Base-by-base conservation (phyloP, 2,797 vertebrate genomes). In the Squalus acanthias region DNA sequence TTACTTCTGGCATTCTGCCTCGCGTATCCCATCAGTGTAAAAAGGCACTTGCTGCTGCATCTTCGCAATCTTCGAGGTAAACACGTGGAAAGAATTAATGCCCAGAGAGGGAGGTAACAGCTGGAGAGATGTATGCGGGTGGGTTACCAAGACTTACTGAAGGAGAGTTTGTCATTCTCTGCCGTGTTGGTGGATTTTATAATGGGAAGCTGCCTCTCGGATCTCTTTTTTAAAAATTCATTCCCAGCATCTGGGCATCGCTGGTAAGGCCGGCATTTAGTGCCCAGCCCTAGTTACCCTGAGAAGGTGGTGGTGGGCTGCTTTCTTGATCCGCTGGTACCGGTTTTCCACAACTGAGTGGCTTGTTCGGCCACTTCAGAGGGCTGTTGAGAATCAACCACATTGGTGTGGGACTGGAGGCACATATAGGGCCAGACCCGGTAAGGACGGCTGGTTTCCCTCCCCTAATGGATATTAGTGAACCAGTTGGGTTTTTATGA, bases 1-100 rank as follows among this genome's bases (percentile, higher is more conserved):
- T 82, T 82, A 82, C 79, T 46, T 82, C 79, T 82, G 79, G 76
- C 76, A 50, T 85, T 85, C 79, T 85, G 79, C 79, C 39, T 85
- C 17, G 4, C 39, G 1, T 50, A 50, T 22, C 82, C 82, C 46
- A 50, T 39, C 46, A 22, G 82, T 85, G 79, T 8, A 46, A 82
- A 46, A 46, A 46, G 39, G 39, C 39, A 46, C 15, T 46, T 39
- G 39, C 79, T 39, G 82, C 17, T 50, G 22, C 46, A 50, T 9
- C 9, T 50, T 50, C 17, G 15, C 82, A 50, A 9, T 20, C 82
- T 50, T 50, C 46, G 82, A 50, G 46, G 82, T 50, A 85, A 85
- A 24, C 22, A 50, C 6, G 20, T 85, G 20, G 46, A 85, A 50
- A 85, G 46, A 50, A 50, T 85, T 22, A 85, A 50, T 85, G 15